Percentiles rank a stretch among this genome's conserved stretches.
These are phyloP conservation scores for Morpho achilles DNA, from an alignment of 2,888 invertebrate species.

Conservation along the genomic window DNA sequence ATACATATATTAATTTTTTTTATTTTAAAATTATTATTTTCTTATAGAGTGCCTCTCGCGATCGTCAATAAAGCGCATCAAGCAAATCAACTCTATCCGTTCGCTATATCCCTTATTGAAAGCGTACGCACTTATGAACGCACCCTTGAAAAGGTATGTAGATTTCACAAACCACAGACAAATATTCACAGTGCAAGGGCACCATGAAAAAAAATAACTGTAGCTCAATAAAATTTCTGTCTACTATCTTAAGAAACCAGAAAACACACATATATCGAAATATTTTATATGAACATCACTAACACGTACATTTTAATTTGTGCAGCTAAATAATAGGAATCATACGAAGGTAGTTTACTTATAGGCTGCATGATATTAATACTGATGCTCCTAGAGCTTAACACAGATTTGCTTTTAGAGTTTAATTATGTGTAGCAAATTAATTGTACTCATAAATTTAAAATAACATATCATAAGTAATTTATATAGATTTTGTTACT, in stretches of 20 bases:
- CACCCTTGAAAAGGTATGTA: slow-evolving; percentile 94
- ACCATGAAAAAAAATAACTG: slow-evolving; percentile 1
- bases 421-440: not conserved
- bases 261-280: slow-evolving; percentile 19
- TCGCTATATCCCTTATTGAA: slow-evolving; percentile 98
- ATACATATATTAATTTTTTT: not conserved
- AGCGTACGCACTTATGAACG: slow-evolving; percentile 98
- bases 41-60: slow-evolving; percentile 92
- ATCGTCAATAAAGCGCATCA: slow-evolving; percentile 99
- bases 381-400: slow-evolving; percentile 11
- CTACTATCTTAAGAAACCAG: slow-evolving; percentile 10
- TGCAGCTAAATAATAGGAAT: slow-evolving; percentile 81
- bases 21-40: slow-evolving; percentile 1
- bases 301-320: slow-evolving; percentile 73
- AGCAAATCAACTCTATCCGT: slow-evolving; percentile 98
- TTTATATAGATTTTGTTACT: too few species aligned
- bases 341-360: slow-evolving; percentile 74
- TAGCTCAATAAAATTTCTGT: too few species aligned
- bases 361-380: slow-evolving; percentile 26
- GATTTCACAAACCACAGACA: slow-evolving; percentile 11
- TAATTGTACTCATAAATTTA: too few species aligned
- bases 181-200: slow-evolving; percentile 12
- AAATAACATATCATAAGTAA: too few species aligned
- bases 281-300: slow-evolving; percentile 45
- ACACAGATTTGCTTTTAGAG: slow-evolving; percentile 12